These are phyloP conservation scores for Lepidocyrtinus sp. DNA, from an alignment of 2,888 invertebrate genomes.

Conservation along the genomic window DNA sequence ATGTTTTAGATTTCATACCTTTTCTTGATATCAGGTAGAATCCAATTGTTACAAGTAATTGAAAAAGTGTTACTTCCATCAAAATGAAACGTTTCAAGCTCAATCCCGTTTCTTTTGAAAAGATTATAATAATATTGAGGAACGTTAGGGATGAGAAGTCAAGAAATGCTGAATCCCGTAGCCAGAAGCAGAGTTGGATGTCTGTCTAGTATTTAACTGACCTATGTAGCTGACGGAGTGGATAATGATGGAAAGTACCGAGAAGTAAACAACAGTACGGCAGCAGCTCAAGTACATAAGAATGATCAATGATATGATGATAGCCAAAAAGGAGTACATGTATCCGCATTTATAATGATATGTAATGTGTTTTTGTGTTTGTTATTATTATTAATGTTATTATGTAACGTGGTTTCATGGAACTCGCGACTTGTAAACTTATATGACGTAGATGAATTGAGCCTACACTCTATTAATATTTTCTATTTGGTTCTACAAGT, in stretches of 20 bases:
- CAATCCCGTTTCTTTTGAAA: no score
- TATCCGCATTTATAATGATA: constrained; percentile 50
- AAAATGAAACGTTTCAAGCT: no score
- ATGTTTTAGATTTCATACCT: no score
- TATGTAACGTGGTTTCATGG: constrained; percentile 25
- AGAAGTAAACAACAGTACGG: constrained; percentile 20
- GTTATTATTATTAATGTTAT: constrained; percentile 55
- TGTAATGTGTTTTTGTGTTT: constrained; percentile 51
- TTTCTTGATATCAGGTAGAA: no score
- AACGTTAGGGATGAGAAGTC: no score
- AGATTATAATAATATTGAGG: no score
- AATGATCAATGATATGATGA: constrained; percentile 25
- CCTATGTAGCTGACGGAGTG: constrained; percentile 26
- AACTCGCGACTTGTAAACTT: not conserved
- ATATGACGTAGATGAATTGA: constrained; percentile 6
- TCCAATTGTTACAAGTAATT: no score
- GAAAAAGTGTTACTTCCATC: no score
- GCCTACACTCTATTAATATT: not conserved
- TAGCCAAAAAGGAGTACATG: constrained; percentile 4
- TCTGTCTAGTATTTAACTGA: constrained; percentile 48
- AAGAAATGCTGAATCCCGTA: no score
- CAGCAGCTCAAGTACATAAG: constrained; percentile 22
- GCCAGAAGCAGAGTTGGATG: constrained; percentile 53
- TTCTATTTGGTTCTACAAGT: no score
- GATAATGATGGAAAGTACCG: constrained; percentile 36